phyloP scores from a whole-genome alignment of 1,140 invertebrate species.

The Acarapis woodi region DNA sequence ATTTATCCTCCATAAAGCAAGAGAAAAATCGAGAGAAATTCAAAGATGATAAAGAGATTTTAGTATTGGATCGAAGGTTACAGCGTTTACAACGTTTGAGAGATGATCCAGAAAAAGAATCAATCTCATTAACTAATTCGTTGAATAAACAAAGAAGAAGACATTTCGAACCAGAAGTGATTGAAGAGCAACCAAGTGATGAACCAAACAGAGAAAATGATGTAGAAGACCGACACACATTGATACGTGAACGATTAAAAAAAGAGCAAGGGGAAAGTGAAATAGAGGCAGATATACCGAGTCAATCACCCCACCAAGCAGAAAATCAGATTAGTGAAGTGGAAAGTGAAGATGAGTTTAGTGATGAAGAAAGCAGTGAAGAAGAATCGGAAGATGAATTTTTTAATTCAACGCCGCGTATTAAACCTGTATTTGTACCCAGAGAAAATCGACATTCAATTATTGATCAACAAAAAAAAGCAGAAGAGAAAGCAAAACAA shows the following conservation, averaged over 20 bases:
- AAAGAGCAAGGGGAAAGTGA: constrained; percentile 11
- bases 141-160: neutral
- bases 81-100: too few relatives aligned
- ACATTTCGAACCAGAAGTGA: neutral
- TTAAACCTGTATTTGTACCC: constrained; percentile 89
- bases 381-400: constrained; percentile 49
- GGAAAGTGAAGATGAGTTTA: constrained; percentile 17
- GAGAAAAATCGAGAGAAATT: too few relatives aligned
- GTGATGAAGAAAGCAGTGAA: constrained; percentile 32
- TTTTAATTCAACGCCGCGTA: constrained; percentile 36
- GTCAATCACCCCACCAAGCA: constrained; percentile 6
- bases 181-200: constrained; percentile 1
- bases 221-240: constrained; percentile 20
- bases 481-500: constrained; percentile 29
- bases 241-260: constrained; percentile 23
- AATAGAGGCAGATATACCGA: constrained; percentile 8
- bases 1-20: neutral
- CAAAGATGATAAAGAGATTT: too few relatives aligned
- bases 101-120: too few relatives aligned
- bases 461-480: constrained; percentile 60
- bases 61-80: too few relatives aligned
- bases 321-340: constrained; percentile 14
- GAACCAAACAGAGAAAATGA: constrained; percentile 27
- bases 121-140: neutral
- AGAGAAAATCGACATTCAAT: constrained; percentile 81